Percentiles rank a stretch among this genome's conserved stretches.
Evolutionary conservation across 2,888 invertebrate species (phyloP).

Genomic region (Diloba caeruleocephala): DNA sequence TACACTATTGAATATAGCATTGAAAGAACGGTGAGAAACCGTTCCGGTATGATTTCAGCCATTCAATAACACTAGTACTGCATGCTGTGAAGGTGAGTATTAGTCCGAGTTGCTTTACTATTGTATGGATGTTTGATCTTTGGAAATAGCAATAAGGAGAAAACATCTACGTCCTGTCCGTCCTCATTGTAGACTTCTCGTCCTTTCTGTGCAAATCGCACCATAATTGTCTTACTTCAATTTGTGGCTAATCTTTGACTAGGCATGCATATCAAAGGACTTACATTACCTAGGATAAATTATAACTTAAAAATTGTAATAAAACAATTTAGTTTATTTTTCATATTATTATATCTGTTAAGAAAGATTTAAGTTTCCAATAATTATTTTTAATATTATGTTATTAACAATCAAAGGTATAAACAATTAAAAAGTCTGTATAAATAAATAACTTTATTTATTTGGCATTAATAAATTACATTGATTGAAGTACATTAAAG

Average conservation of each 20-base stretch:
- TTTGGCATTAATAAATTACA: conserved; percentile 73
- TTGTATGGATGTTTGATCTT: too few species aligned
- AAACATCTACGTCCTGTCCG: too few species aligned
- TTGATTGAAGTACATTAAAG: conserved; percentile 68
- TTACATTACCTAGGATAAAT: conserved; percentile 35
- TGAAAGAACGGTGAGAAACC: too few species aligned
- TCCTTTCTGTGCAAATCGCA: too few species aligned
- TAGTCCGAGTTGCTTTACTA: too few species aligned
- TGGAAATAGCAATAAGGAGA: too few species aligned
- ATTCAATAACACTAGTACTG: too few species aligned
- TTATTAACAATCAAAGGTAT: conserved; percentile 27
- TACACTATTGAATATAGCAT: too few species aligned
- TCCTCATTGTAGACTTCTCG: too few species aligned
- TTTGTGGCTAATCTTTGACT: conserved; percentile 16
- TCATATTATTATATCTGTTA: conserved; percentile 29
- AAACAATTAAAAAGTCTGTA: conserved; percentile 44
- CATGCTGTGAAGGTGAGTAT: too few species aligned
- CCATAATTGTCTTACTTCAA: conserved; percentile 5
- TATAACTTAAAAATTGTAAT: conserved; percentile 34
- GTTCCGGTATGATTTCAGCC: too few species aligned
- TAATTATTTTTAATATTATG: conserved; percentile 40
- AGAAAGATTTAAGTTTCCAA: conserved; percentile 27
- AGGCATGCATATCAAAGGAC: conserved; percentile 25
- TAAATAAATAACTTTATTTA: conserved; percentile 76
- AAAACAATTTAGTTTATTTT: conserved; percentile 34